phyloP scores from a whole-genome alignment of 2,113 vertebrate species.

The Corvus moneduloides region DNA sequence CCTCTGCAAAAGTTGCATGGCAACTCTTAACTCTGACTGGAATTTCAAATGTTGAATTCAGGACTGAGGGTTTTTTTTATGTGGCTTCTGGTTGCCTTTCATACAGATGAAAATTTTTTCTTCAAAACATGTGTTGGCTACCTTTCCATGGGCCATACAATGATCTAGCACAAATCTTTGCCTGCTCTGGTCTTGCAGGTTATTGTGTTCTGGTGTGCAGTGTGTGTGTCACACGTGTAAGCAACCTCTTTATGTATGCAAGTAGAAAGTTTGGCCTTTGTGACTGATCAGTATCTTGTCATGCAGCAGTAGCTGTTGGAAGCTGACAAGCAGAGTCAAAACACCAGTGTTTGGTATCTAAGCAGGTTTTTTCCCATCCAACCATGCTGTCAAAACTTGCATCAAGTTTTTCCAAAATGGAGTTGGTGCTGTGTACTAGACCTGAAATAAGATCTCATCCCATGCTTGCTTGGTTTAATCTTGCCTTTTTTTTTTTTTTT shows the following conservation, averaged over 20 bases:
- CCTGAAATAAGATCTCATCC: not conserved
- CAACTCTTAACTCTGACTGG: not conserved
- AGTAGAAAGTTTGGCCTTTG: not conserved
- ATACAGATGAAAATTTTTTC: not conserved
- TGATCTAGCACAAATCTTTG: not conserved
- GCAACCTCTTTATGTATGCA: not conserved
- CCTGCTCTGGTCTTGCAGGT: not conserved
- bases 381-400: rapidly evolving
- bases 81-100: not conserved
- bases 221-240: not conserved
- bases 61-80: not conserved
- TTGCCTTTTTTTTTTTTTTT: not conserved
- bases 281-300: not conserved
- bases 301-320: not conserved
- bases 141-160: not conserved
- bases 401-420: not conserved
- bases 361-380: not conserved
- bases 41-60: not conserved
- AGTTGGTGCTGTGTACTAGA: not conserved
- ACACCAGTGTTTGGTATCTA: not conserved
- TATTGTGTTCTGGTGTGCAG: not conserved
- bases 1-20: not conserved
- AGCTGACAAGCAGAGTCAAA: not conserved
- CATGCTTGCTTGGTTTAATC: not conserved
- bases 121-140: not conserved